These are phyloP conservation scores for Trissolcus brochymenae DNA, from an alignment of 2,888 invertebrate genomes.

Conservation along the genomic window DNA sequence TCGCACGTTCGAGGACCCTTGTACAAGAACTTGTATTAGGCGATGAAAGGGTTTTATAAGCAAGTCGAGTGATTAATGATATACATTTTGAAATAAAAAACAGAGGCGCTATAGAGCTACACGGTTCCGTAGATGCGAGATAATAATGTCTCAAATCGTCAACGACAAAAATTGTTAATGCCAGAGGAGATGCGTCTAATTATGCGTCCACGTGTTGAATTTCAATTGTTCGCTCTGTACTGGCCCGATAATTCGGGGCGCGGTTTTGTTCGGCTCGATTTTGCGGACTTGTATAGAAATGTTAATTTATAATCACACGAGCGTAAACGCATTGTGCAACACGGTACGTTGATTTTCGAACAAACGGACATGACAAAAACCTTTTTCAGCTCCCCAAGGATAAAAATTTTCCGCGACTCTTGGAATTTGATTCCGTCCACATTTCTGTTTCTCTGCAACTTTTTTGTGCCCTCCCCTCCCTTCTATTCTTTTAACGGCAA, in stretches of 20 bases:
- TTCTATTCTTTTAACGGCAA: no score
- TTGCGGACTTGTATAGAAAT: not conserved
- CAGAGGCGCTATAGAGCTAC: no score
- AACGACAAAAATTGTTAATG: not conserved
- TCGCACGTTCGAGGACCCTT: not conserved
- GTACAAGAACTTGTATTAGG: slow-evolving; percentile 9
- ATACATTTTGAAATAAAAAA: not conserved
- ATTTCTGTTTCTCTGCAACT: no score
- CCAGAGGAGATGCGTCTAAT: not conserved
- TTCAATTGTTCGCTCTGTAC: not conserved
- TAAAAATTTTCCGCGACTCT: no score
- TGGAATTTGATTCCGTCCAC: no score
- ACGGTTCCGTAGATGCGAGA: no score
- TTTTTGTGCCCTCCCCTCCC: no score
- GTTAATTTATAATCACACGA: slow-evolving; percentile 1
- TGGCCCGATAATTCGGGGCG: not conserved
- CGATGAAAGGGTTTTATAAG: slow-evolving; percentile 8
- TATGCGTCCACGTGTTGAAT: slow-evolving; percentile 5
- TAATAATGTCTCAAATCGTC: not conserved
- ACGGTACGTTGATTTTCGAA: no score
- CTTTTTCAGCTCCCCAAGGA: no score
- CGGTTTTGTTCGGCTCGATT: not conserved
- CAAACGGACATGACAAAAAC: no score
- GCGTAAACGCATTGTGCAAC: no score
- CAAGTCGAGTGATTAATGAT: slow-evolving; percentile 12